Evolutionary conservation across 2,797 vertebrate genomes (phyloP).

Genomic region (Cossypha caffra): DNA sequence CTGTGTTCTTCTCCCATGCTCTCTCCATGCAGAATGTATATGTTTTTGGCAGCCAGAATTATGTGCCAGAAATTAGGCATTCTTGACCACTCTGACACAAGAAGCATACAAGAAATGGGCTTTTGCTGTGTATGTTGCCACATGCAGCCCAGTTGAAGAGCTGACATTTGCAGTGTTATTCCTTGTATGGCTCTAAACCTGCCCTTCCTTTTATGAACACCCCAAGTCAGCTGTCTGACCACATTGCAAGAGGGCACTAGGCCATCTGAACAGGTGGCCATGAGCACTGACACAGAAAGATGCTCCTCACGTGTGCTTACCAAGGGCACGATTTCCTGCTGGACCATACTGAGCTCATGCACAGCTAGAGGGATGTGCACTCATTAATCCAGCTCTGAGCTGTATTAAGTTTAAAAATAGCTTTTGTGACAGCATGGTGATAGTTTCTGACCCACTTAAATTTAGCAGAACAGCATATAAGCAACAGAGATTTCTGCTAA

Average conservation of each 20-base stretch:
- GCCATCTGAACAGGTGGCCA: slow-evolving; percentile 43
- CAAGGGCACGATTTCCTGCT: slow-evolving; percentile 10
- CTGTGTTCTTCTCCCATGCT: neutral
- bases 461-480: slow-evolving; percentile 28
- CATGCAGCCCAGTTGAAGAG: neutral
- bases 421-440: slow-evolving; percentile 42
- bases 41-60: neutral
- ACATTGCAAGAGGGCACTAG: slow-evolving; percentile 23
- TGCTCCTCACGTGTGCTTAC: neutral
- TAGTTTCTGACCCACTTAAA: slow-evolving; percentile 66
- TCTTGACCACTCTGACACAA: neutral
- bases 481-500: slow-evolving; percentile 31
- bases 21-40: neutral
- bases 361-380: neutral
- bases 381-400: slow-evolving; percentile 57
- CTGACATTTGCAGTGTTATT: neutral
- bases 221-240: slow-evolving; percentile 12
- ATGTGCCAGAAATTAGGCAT: neutral
- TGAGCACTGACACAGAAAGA: slow-evolving; percentile 36
- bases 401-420: slow-evolving; percentile 69
- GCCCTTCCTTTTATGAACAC: neutral
- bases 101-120: neutral
- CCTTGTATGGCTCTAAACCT: neutral
- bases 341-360: neutral
- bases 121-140: neutral